These are phyloP conservation scores for Brachymystax lenok DNA, from an alignment of 2,797 vertebrate genomes.

Conservation along the genomic window DNA sequence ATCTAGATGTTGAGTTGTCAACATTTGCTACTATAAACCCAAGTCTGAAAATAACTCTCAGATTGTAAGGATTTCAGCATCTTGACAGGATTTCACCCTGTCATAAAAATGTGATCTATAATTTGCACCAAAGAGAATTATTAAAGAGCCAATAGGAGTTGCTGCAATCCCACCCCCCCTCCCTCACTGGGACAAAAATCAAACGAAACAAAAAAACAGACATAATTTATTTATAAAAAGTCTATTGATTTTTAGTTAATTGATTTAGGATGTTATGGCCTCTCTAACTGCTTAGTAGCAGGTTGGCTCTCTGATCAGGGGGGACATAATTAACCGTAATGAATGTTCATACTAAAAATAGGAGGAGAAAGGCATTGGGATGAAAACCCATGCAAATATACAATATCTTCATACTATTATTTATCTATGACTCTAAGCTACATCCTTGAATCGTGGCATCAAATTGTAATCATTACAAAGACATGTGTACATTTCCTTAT, in stretches of 20 bases:
- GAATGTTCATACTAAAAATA: neutral
- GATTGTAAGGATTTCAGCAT: neutral
- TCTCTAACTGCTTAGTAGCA: neutral
- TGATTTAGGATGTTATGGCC: neutral
- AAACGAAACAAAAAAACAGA: neutral
- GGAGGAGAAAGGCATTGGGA: neutral
- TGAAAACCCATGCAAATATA: neutral
- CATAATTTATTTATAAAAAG: neutral
- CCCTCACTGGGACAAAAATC: neutral
- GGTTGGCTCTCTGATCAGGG: neutral
- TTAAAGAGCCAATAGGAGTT: neutral
- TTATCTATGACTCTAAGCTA: no score
- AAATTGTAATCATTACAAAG: no score
- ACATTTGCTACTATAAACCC: neutral
- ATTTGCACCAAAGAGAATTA: neutral
- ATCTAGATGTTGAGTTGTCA: neutral
- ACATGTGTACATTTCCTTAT: neutral
- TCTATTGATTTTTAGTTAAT: conserved; percentile 3
- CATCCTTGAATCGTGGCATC: no score
- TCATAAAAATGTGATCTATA: neutral
- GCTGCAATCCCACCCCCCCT: neutral
- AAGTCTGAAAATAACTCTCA: conserved; percentile 3
- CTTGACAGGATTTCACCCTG: neutral
- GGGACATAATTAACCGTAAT: neutral
- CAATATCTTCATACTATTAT: neutral